Base-by-base conservation (phyloP, 1,140 invertebrate genomes). In the Psilanteris sp. region DNA sequence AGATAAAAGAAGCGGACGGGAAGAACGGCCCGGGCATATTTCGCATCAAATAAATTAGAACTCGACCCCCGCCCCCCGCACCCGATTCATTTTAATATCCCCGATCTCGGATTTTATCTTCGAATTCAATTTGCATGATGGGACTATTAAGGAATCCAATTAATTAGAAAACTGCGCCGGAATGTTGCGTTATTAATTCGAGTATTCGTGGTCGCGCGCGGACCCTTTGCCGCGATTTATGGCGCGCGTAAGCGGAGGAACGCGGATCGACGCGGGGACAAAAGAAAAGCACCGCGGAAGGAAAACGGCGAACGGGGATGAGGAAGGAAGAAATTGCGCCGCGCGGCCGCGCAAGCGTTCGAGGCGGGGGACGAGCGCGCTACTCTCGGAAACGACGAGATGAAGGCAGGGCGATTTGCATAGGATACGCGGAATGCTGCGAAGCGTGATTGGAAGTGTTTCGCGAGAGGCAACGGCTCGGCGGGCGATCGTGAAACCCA, bases 381-480 rank as follows among this genome's bases (percentile, higher is more conserved):
- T 76, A 41, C 36, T 62, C 36, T 59, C 41, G 34, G 59, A 62
- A 37, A 71, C 54, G 43, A 20, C 44, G 61, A 24, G 31, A 48
- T 36, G 41, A 79, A 77, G 52, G 48, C 76, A 83, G 71, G 77
- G 55, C 59, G 71, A 84, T 81, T 78, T 76, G 77, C 79, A 76
- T 78, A 78, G 78, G 79, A 80, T 82, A 83, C 80, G n/a, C n/a
- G 81, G 77, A 79, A 77, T 80, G 39, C 48, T 50, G 39, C 36
- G 68, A 32, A 71, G 46, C 71, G 71, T 75, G 80, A 85, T 83
- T 81, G 59, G 43, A 66, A 62, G 70, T 31, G 27, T 62, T 62
- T 54, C 41, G 36, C 50, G 46, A 43, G 59, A 39, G 50, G 46
- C 43, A 64, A 57, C 59, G 64, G 43, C 18, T 2, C 39, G 26